Percentiles rank a stretch among this genome's conserved stretches.
Evolutionary conservation across 1,140 invertebrate species (phyloP).

Genomic region (Sminthurinus signatus): DNA sequence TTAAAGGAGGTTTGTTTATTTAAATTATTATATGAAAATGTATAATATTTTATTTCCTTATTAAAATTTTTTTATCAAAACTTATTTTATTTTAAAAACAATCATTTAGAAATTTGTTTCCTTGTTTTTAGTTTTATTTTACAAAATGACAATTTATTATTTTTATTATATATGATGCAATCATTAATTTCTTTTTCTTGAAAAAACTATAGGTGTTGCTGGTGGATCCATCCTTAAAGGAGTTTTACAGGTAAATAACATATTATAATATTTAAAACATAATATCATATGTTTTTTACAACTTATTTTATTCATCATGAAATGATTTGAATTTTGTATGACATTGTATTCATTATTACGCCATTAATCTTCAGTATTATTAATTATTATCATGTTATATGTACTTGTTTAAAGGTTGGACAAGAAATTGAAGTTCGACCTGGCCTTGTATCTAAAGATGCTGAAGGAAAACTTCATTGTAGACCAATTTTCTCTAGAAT

Average conservation of each 20-base stretch:
- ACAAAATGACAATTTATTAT: no score
- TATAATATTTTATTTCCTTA: no score
- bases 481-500: constrained; percentile 94
- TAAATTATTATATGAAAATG: no score
- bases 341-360: no score
- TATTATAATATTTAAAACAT: neutral
- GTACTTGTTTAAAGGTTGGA: constrained; percentile 65
- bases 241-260: constrained; percentile 71
- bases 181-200: no score
- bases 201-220: constrained; percentile 95
- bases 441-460: constrained; percentile 91
- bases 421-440: constrained; percentile 90
- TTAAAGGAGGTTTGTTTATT: constrained; percentile 83
- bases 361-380: no score
- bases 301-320: neutral
- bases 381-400: neutral
- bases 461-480: constrained; percentile 91
- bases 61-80: no score
- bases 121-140: no score
- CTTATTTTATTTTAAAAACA: no score
- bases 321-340: neutral
- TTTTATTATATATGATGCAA: no score
- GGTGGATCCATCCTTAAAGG: constrained; percentile 96
- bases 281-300: neutral
- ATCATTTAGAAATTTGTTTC: no score